Conservation (phyloP, 2,113 vertebrate species). For the Nesogale talazaci region DNA sequence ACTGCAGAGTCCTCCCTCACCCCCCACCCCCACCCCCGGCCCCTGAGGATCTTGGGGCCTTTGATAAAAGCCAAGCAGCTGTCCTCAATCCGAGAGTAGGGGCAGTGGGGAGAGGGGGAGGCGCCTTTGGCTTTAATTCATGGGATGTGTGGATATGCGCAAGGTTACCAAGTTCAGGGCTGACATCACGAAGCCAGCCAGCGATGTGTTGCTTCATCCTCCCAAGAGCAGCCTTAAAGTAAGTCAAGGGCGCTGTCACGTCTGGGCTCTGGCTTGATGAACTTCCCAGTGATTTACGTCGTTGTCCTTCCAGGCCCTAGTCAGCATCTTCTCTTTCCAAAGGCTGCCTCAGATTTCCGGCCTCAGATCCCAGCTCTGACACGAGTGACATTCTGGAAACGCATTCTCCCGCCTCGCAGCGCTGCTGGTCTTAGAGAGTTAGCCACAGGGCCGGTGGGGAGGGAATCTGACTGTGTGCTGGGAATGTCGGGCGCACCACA, state of each 20-base stretch:
- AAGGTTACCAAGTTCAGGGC: background rate
- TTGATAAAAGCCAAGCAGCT: fast-evolving
- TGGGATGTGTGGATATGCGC: background rate
- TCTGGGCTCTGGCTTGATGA: background rate
- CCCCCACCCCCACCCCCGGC: fast-evolving
- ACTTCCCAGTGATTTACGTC: background rate
- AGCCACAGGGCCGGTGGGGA: background rate
- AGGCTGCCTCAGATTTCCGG: fast-evolving
- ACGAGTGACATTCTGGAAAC: background rate
- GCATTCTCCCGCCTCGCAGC: fast-evolving
- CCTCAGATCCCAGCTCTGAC: background rate
- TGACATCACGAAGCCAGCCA: background rate
- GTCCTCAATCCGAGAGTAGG: fast-evolving
- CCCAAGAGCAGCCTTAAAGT: background rate
- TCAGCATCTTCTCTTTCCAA: background rate
- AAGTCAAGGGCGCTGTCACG: background rate
- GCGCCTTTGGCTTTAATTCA: background rate
- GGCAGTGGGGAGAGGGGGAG: fast-evolving
- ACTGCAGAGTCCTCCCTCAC: no score
- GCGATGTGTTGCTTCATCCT: slow-evolving; percentile 35
- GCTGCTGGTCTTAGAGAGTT: background rate
- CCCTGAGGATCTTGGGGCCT: fast-evolving
- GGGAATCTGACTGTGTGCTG: background rate
- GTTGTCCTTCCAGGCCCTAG: background rate
- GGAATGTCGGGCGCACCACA: background rate